Conservation (phyloP, 2,888 invertebrate genomes). For the Dasypolia templi region DNA sequence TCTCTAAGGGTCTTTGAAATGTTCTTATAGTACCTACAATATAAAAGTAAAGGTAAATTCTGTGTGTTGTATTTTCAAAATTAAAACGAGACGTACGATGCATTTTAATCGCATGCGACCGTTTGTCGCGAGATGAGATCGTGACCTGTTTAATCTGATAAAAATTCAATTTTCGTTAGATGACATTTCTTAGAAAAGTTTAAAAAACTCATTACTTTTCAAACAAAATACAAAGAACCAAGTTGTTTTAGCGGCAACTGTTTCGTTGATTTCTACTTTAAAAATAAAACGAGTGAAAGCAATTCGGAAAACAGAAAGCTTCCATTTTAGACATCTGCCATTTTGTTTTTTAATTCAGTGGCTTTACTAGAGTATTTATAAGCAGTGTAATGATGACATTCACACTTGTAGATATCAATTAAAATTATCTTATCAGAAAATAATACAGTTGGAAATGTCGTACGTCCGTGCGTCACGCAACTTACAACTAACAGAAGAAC, state of each 20-base stretch:
- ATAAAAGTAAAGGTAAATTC: neutral
- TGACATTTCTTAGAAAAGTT: conserved; percentile 30
- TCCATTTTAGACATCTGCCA: conserved; percentile 36
- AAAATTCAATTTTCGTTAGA: conserved; percentile 44
- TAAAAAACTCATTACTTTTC: conserved; percentile 35
- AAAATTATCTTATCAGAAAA: conserved; percentile 29
- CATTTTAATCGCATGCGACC: conserved; percentile 49
- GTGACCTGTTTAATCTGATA: conserved; percentile 57
- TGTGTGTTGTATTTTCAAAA: conserved; percentile 24
- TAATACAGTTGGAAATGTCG: conserved; percentile 1
- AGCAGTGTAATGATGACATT: conserved; percentile 5
- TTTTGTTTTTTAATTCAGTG: conserved; percentile 22
- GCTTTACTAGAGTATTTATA: neutral
- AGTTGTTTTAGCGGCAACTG: conserved; percentile 28
- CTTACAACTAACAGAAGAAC: conserved; percentile 9
- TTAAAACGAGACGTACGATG: conserved; percentile 18
- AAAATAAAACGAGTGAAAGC: conserved; percentile 58
- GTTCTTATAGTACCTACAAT: conserved; percentile 1
- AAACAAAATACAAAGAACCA: conserved; percentile 36
- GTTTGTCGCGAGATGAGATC: conserved; percentile 40
- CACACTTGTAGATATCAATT: neutral
- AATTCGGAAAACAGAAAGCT: conserved; percentile 59
- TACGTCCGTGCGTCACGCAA: conserved; percentile 27
- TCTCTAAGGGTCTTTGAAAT: neutral
- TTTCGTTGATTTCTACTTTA: conserved; percentile 37